Percentiles rank a stretch among this genome's conserved stretches.
Evolutionary conservation across 2,888 invertebrate genomes (phyloP).

Genomic region (Sympetrum striolatum): DNA sequence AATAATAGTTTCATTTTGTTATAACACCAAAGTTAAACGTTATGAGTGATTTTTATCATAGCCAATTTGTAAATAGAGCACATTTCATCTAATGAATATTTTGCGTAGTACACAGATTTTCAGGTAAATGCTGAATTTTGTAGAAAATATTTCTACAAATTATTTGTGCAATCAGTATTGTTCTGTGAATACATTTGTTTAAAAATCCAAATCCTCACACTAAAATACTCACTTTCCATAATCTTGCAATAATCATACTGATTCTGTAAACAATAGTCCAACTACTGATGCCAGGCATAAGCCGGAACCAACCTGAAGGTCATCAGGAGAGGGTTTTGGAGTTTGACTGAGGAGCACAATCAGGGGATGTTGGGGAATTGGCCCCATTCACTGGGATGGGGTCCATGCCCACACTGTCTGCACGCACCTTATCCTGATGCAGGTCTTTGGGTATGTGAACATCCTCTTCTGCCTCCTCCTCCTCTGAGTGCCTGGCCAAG

Average conservation of each 20-base stretch:
- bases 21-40: neutral
- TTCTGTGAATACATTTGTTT: neutral
- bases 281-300: neutral
- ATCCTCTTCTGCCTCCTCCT: conserved; percentile 29
- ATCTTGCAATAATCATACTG: neutral
- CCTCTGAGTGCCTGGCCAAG: neutral
- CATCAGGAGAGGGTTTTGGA: conserved; percentile 57
- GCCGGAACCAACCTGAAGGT: conserved; percentile 51
- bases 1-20: neutral
- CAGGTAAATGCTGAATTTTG: neutral
- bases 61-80: neutral
- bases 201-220: neutral
- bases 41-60: neutral
- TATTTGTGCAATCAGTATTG: neutral
- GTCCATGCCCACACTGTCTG: conserved; percentile 41
- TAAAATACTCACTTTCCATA: neutral
- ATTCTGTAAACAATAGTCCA: neutral
- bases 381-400: conserved; percentile 49
- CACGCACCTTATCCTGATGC: conserved; percentile 41
- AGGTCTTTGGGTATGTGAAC: neutral
- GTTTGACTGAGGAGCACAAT: conserved; percentile 57
- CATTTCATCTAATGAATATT: neutral
- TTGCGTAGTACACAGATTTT: neutral
- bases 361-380: conserved; percentile 51
- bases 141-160: neutral